Evolutionary conservation across 2,113 vertebrate species (phyloP), one percentile per base, ranked within the genome.

Genomic region (Tyrannus savana): DNA sequence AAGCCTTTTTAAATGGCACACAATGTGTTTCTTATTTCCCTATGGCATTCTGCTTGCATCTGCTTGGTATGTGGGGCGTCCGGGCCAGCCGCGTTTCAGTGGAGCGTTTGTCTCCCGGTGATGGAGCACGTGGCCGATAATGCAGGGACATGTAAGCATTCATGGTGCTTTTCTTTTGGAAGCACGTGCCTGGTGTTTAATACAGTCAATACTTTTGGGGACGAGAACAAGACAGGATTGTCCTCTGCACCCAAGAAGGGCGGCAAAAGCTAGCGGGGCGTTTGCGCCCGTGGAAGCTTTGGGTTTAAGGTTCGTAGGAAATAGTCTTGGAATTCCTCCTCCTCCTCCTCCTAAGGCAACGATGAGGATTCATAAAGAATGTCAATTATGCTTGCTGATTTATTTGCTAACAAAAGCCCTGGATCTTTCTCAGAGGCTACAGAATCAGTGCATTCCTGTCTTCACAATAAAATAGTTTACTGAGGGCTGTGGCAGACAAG

Each of bases 1-100:
- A 98, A 98, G 98, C 98, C 98, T 98, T 99, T 99, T 98, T 98
- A 98, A 98, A 98, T 97, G 95, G 89, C 87, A 94, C 97, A 99
- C 98, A 99, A 98, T 99, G 98, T 98, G 98, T 97, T 98, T 98
- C 98, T 98, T 98, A 95, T 98, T 97, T 98, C 96, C 96, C 96
- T 92, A 91, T 96, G 95, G 96, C 97, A 97, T 98, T 98, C 97
- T 97, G 87, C 97, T 97, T 97, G 97, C 97, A 98, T 98, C 97
- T 98, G 97, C 97, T 95, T 97, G 97, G 96, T 97, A 96, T 96
- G 96, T 97, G 95, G 97, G 95, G 82, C 85, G 69, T 96, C 96
- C 97, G 93, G 97, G 97, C 97, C 96, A 97, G 97, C 96, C 94
- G 79, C 96, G 94, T 96, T 98, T 98, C 98, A 98, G 53, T 96